Conservation (phyloP, 2,888 invertebrate species). For the Latrodectus hesperus region DNA sequence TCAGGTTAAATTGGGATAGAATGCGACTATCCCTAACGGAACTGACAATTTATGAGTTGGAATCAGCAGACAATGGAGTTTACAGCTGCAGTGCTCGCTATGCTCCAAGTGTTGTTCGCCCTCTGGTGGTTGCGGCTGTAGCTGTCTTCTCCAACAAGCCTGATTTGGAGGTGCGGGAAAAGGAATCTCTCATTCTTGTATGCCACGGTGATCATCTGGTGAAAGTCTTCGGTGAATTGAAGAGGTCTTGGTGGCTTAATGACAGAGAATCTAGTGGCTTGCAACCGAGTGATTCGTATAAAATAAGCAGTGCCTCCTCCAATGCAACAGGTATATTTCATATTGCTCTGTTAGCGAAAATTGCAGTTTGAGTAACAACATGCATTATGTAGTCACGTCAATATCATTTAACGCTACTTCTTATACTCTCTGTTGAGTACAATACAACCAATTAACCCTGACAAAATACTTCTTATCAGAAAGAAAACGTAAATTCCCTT, state of each 20-base stretch:
- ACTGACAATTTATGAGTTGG: slow-evolving; percentile 11
- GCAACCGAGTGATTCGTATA: not conserved
- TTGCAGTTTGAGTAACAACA: no score
- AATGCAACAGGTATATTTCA: not conserved
- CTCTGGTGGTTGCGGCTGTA: slow-evolving; percentile 24
- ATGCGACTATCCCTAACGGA: slow-evolving; percentile 16
- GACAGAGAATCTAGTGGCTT: not conserved
- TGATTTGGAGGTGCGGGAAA: not conserved
- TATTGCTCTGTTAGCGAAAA: no score
- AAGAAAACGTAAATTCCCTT: no score
- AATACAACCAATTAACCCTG: no score
- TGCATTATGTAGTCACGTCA: no score
- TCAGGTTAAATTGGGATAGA: slow-evolving; percentile 26
- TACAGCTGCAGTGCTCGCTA: slow-evolving; percentile 55
- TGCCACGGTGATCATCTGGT: slow-evolving; percentile 20
- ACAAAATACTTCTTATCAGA: no score
- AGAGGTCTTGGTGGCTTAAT: not conserved
- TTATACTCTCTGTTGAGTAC: no score
- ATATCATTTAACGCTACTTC: no score
- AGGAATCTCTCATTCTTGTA: slow-evolving; percentile 1
- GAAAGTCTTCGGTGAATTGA: not conserved
- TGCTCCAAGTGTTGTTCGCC: slow-evolving; percentile 25
- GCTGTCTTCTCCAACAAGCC: slow-evolving; percentile 12
- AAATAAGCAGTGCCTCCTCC: not conserved
- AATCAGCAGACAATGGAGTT: slow-evolving; percentile 36